Evolutionary conservation across 2,888 invertebrate genomes (phyloP), one percentile per base, ranked within the genome.

Genomic region (Enchytraeus crypticus): DNA sequence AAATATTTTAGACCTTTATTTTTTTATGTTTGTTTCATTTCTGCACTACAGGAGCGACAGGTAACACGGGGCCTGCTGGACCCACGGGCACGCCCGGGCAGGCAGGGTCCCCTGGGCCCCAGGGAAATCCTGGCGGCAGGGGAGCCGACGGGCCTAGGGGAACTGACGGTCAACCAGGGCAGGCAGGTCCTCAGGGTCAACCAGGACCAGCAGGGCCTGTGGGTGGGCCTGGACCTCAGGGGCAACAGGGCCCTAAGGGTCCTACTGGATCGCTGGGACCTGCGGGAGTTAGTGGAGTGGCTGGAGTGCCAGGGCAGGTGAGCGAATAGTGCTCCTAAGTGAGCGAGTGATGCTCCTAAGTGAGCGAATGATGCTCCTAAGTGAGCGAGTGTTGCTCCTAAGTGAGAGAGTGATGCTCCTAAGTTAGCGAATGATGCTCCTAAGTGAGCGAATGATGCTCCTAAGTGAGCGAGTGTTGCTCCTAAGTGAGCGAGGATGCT

Each of bases 111-210:
- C 34, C 43, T 30, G 64, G 57, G n/a, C 38, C 53, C 14, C 5
- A 8, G 38, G 38, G 38, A 38, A 38, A 38, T 38, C 18, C 38
- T 8, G 38, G 38, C 8, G 18, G 11, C 38, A 38, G 18, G 38
- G 38, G 38, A 38, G 18, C 8, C 38, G 38, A 43, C 26, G 64
- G 64, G 14, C 30, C 57, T 23, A 14, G 57, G 26, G 67, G 67
- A 21, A 60, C 63, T 38, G 30, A 47, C 3, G 67, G 67, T 46
- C 51, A 57, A 43, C 26, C 27, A 21, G 67, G 66, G 32, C 62
- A 46, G 27, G n/a, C 59, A 23, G 63, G 63, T 11, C 56, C 46
- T 30, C 23, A 30, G n/a, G 64, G 59, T 4, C 26, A 38, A 54
- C 1, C 60, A 58, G 64, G 64, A 30, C 29, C 34, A 34, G 5